Percentiles rank a stretch among this genome's conserved stretches.
Conservation (phyloP, 2,888 invertebrate genomes). For the Xanthorhoe designata region DNA sequence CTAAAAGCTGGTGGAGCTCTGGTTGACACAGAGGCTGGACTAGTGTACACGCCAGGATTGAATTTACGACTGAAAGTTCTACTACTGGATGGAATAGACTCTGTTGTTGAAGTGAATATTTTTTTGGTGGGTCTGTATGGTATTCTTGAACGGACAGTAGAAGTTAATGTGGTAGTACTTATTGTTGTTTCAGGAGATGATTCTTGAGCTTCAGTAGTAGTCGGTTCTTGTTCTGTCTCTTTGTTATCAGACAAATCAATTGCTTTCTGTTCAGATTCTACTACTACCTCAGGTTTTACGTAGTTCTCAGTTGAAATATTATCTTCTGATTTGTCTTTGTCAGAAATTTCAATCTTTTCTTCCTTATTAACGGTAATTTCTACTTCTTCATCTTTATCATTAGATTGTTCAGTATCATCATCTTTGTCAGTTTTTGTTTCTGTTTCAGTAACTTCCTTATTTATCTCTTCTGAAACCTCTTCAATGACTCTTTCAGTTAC, state of each 20-base stretch:
- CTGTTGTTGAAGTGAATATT: slow-evolving; percentile 75
- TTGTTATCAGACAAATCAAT: slow-evolving; percentile 60
- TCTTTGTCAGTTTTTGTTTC: slow-evolving; percentile 21
- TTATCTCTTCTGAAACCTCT: slow-evolving; percentile 34
- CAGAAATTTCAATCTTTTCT: slow-evolving; percentile 6
- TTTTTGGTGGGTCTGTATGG: slow-evolving; percentile 76
- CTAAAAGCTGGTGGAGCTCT: slow-evolving; percentile 58
- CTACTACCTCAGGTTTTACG: slow-evolving; percentile 53
- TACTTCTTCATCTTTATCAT: slow-evolving; percentile 22
- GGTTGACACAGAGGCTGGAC: slow-evolving; percentile 68
- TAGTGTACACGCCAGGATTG: slow-evolving; percentile 78
- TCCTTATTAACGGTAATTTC: slow-evolving; percentile 28
- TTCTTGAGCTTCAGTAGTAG: slow-evolving; percentile 49
- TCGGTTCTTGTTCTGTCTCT: slow-evolving; percentile 44
- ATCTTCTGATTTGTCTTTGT: slow-evolving; percentile 9
- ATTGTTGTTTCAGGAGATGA: slow-evolving; percentile 59
- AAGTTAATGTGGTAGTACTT: slow-evolving; percentile 57
- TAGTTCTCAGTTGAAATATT: slow-evolving; percentile 27
- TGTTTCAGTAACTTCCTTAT: slow-evolving; percentile 21
- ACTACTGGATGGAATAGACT: slow-evolving; percentile 67
- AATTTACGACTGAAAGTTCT: slow-evolving; percentile 80
- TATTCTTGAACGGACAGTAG: slow-evolving; percentile 64
- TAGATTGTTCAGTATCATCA: slow-evolving; percentile 14
- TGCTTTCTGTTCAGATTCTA: slow-evolving; percentile 58
- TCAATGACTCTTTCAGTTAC: slow-evolving; percentile 41